Conservation (phyloP, 1,140 invertebrate genomes). For the Odontomachus brunneus region DNA sequence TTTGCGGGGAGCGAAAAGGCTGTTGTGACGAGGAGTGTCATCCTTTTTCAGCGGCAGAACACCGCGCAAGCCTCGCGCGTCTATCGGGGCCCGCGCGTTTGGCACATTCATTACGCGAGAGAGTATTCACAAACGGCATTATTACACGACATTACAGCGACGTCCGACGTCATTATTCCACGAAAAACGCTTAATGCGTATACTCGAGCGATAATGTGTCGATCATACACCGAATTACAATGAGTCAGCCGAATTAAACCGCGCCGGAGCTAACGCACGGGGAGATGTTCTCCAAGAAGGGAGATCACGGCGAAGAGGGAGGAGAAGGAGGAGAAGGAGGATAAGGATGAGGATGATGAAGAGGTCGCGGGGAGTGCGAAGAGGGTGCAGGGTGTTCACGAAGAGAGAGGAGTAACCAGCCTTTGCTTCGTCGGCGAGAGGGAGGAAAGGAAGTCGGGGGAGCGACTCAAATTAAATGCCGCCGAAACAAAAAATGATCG, state of each 20-base stretch:
- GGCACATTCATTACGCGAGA: neutral
- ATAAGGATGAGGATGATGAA: too few relatives aligned
- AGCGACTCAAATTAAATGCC: conserved; percentile 77
- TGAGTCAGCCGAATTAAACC: conserved; percentile 46
- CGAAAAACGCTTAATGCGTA: conserved; percentile 37
- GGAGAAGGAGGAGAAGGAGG: too few relatives aligned
- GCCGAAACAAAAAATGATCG: conserved; percentile 76
- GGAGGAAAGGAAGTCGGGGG: conserved; percentile 45
- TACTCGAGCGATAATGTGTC: conserved; percentile 42
- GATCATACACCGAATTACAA: conserved; percentile 48
- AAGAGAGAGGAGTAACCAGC: conserved; percentile 50
- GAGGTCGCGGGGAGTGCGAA: too few relatives aligned
- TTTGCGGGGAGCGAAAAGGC: too few relatives aligned
- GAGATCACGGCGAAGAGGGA: neutral
- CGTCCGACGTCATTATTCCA: conserved; percentile 41
- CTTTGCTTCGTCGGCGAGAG: conserved; percentile 11
- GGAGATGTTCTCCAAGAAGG: neutral
- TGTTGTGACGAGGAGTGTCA: neutral
- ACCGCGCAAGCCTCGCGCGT: neutral
- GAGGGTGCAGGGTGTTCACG: conserved; percentile 7
- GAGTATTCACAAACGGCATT: conserved; percentile 17
- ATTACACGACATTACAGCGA: conserved; percentile 24
- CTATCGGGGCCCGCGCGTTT: neutral
- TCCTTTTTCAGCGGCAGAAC: neutral
- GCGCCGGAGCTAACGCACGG: conserved; percentile 15